Percentiles rank a stretch among this genome's conserved stretches.
Evolutionary conservation across 2,113 vertebrate species (phyloP).

Genomic region (Channa argus): DNA sequence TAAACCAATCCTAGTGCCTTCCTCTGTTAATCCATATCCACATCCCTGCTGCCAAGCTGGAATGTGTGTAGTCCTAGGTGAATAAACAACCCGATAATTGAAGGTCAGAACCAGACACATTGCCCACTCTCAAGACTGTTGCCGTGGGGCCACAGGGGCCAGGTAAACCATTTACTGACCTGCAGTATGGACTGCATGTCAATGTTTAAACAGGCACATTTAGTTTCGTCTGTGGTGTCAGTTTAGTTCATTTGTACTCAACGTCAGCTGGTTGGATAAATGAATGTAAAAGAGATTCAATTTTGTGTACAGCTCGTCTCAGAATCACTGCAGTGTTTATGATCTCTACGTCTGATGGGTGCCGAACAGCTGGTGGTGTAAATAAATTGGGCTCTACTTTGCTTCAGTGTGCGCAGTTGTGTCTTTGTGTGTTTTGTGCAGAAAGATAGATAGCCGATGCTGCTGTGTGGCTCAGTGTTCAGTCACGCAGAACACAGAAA

Average conservation of each 20-base stretch:
- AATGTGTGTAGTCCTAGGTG: conserved; percentile 55
- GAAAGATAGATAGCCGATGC: conserved; percentile 44
- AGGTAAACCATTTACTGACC: conserved; percentile 66
- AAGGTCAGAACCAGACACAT: conserved; percentile 60
- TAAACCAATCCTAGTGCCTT: conserved; percentile 53
- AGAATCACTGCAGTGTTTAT: conserved; percentile 35
- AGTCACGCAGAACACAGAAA: conserved; percentile 66
- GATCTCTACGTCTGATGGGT: conserved; percentile 41
- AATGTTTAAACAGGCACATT: conserved; percentile 46
- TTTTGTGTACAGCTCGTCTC: conserved; percentile 40
- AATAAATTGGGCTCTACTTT: conserved; percentile 61
- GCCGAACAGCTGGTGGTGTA: conserved; percentile 63
- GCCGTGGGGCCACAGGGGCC: conserved; percentile 16
- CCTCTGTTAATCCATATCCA: conserved; percentile 69
- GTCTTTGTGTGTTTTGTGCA: not conserved
- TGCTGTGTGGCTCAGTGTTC: conserved; percentile 58
- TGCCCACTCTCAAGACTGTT: conserved; percentile 42
- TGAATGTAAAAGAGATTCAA: conserved; percentile 39
- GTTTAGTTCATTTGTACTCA: conserved; percentile 27
- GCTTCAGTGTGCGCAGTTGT: conserved; percentile 23
- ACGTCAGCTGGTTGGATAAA: conserved; percentile 16
- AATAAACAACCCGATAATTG: conserved; percentile 70
- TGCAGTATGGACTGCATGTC: conserved; percentile 21
- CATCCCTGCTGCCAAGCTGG: conserved; percentile 56
- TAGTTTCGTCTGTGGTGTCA: conserved; percentile 29